Conservation (phyloP, 2,113 vertebrate genomes). For the Desmodus rotundus region DNA sequence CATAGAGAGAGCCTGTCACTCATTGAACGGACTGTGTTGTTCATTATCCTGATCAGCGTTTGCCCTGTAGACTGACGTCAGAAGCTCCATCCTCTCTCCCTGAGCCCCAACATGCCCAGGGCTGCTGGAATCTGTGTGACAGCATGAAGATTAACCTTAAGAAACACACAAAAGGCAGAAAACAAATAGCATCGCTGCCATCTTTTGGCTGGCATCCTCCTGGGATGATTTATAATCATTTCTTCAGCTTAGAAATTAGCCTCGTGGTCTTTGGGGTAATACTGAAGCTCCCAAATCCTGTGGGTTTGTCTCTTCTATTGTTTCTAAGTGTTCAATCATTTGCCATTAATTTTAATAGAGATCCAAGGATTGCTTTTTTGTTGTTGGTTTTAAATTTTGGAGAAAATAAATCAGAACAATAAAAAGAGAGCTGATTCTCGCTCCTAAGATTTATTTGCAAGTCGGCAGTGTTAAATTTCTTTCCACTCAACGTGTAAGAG, state of each 20-base stretch:
- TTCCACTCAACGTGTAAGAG: slow-evolving; percentile 38
- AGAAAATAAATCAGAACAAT: background rate
- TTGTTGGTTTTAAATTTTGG: slow-evolving; percentile 2
- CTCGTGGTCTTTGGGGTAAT: background rate
- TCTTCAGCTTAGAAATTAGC: slow-evolving; percentile 45
- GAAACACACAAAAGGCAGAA: slow-evolving; percentile 50
- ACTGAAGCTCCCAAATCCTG: too few relatives aligned
- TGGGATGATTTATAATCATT: slow-evolving; percentile 20
- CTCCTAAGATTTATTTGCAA: slow-evolving; percentile 58
- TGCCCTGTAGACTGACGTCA: slow-evolving; percentile 32
- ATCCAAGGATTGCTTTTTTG: background rate
- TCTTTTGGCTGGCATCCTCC: background rate
- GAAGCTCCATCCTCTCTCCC: background rate
- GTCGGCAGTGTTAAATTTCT: slow-evolving; percentile 47
- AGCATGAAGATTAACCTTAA: background rate
- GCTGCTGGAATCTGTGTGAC: background rate
- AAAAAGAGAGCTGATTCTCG: background rate
- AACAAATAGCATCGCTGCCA: background rate
- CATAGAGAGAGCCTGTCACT: background rate
- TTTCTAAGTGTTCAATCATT: background rate
- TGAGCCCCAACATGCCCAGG: background rate
- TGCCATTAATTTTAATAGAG: background rate
- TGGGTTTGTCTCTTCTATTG: background rate
- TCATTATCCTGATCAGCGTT: background rate
- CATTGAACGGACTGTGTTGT: background rate